Percentiles rank a stretch among this genome's conserved stretches.
Conservation (phyloP, 1,140 invertebrate genomes). For the Eciton burchellii region DNA sequence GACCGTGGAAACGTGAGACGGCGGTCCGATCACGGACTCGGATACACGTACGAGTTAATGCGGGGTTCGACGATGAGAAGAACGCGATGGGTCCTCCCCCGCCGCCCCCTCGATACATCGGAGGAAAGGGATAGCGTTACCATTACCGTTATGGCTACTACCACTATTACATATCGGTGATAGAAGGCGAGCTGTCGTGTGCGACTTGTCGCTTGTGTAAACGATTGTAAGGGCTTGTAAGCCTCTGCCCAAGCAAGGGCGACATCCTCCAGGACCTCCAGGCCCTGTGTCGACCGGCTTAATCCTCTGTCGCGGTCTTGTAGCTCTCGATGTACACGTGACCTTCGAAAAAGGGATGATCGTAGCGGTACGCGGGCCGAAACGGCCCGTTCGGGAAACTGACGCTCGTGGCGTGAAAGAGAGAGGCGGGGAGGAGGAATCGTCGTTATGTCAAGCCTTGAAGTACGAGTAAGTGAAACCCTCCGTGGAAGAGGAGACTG, state of each 20-base stretch:
- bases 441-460: not conserved
- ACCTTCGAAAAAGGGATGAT: not conserved
- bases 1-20: conserved; percentile 18
- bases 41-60: conserved; percentile 42
- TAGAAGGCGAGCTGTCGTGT: not conserved
- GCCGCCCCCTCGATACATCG: not conserved
- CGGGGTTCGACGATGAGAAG: conserved; percentile 17
- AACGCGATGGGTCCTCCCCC: not conserved
- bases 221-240: conserved; percentile 62
- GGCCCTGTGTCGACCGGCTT: not conserved
- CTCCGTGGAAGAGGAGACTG: not conserved
- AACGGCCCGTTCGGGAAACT: not conserved
- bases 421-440: not conserved
- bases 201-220: conserved; percentile 59
- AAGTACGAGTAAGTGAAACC: not conserved
- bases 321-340: not conserved
- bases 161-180: not conserved
- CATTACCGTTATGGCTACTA: not conserved
- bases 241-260: conserved; percentile 49
- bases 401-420: not conserved
- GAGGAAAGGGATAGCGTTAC: conserved; percentile 23
- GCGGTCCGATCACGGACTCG: not conserved
- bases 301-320: conserved; percentile 27
- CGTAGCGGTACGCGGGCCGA: not conserved
- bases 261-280: conserved; percentile 28